These are phyloP conservation scores for Eurystomus glaucurus DNA, from an alignment of 2,797 vertebrate species.

Conservation along the genomic window DNA sequence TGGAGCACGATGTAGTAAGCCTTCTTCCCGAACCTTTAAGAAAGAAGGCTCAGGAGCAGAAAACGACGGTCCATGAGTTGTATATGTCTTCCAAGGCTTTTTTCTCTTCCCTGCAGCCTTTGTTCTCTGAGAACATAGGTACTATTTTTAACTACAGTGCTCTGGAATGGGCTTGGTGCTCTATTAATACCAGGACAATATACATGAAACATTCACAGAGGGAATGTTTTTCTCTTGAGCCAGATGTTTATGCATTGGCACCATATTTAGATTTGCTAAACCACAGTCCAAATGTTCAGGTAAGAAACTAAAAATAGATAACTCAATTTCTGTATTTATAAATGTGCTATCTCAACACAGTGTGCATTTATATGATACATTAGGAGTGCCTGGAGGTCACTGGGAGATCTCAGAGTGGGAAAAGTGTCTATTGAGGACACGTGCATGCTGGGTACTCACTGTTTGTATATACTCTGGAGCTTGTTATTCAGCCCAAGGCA, in stretches of 20 bases:
- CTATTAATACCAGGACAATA: conserved; percentile 94
- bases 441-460: background rate
- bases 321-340: background rate
- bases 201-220: conserved; percentile 86
- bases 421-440: background rate
- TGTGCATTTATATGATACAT: background rate
- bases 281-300: conserved; percentile 91
- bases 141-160: conserved; percentile 87
- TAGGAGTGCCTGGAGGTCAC: background rate
- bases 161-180: conserved; percentile 95
- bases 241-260: conserved; percentile 90
- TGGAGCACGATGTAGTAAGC: conserved; percentile 77
- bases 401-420: background rate
- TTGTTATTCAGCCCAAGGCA: background rate
- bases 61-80: conserved; percentile 79
- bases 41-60: conserved; percentile 86
- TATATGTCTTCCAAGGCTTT: conserved; percentile 83
- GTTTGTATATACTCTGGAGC: background rate
- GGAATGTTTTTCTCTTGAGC: conserved; percentile 85
- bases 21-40: conserved; percentile 85
- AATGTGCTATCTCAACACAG: background rate
- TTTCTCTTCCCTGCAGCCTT: conserved; percentile 90
- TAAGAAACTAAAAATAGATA: conserved; percentile 59
- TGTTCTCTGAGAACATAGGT: conserved; percentile 83
- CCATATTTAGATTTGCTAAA: conserved; percentile 96